Percentiles rank a stretch among this genome's conserved stretches.
Evolutionary conservation across 2,797 vertebrate species (phyloP).

Genomic region (Mormyrus proboscirostris): DNA sequence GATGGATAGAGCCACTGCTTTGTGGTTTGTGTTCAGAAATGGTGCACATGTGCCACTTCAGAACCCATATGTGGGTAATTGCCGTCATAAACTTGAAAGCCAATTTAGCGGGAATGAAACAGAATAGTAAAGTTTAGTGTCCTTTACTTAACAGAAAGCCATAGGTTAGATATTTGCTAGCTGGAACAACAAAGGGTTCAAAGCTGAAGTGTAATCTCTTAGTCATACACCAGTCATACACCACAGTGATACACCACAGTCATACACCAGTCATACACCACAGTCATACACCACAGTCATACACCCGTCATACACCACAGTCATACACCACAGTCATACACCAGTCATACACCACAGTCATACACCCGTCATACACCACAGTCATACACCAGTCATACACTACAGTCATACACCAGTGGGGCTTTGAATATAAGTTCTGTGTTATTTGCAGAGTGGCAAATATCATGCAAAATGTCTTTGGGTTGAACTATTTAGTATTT

Average conservation of each 20-base stretch:
- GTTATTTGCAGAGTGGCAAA: neutral
- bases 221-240: neutral
- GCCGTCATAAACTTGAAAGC: neutral
- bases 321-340: too few species aligned
- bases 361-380: too few species aligned
- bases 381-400: neutral
- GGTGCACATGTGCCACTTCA: neutral
- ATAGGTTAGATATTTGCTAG: neutral
- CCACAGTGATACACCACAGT: neutral
- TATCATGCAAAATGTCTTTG: neutral
- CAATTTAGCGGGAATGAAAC: conserved; percentile 3
- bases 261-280: neutral
- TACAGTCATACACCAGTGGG: neutral
- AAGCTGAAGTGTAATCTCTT: neutral
- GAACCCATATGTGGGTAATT: neutral
- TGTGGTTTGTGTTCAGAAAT: neutral
- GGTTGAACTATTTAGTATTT: neutral
- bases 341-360: too few species aligned
- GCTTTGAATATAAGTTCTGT: neutral
- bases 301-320: too few species aligned
- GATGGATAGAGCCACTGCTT: neutral
- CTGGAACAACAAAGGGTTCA: neutral
- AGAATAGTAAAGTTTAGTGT: neutral
- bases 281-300: neutral
- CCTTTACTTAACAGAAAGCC: neutral